Evolutionary conservation across 2,113 vertebrate species (phyloP), one percentile per base, ranked within the genome.

Genomic region (Pluvianellus socialis): DNA sequence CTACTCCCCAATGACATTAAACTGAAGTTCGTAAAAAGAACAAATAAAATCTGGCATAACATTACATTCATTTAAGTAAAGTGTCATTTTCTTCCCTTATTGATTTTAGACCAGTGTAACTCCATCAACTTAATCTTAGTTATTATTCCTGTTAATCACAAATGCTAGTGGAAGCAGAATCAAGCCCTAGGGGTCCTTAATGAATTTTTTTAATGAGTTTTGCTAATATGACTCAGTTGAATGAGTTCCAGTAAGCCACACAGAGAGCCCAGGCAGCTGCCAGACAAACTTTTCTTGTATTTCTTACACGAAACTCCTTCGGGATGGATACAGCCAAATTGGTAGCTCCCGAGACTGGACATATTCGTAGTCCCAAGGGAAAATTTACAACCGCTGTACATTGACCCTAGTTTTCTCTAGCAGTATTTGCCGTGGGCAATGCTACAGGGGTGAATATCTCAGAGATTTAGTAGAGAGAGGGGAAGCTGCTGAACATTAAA

Each of bases 401-500:
- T 28, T 10, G 32, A 35, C 22, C 45, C 59, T 47, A 38, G 49
- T 27, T 79, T 90, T 63, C 66, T 80, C 93, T 23, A 52, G 82
- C 59, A 63, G 59, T 68, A 49, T 65, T 95, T 96, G 77, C 93
- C 88, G 35, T 50, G 91, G 91, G 95, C 94, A 70, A 47, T 40
- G 45, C 86, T 79, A 35, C 82, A 83, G 75, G 91, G 88, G 76
- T 86, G 90, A 97, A 68, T 81, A 79, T 88, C 96, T 94, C 91
- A 81, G 70, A 94, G 90, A 96, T 88, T 95, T 88, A 90, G 94
- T 32, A 92, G 76, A 85, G 56, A 70, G 79, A 91, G 53, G 28
- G n/a, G 83, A 95, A 97, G 45, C 42, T 67, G 65, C 19, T 83
- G 65, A 96, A 96, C 93, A 87, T 91, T 35, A 84, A 97, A 96